Evolutionary conservation across 2,888 invertebrate genomes (phyloP).

Genomic region (Ochlodes sylvanus): DNA sequence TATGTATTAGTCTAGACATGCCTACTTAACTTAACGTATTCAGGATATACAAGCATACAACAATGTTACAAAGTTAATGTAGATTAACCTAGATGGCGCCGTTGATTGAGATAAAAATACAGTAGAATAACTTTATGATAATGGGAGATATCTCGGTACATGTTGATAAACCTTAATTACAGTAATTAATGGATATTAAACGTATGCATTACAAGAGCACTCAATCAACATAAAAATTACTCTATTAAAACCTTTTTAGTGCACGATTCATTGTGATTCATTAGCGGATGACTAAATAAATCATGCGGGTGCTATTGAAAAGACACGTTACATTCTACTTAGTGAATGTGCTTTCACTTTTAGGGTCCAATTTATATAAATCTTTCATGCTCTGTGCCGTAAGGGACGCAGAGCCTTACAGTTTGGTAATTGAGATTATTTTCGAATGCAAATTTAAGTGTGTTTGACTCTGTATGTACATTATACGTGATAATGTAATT

Average conservation of each 20-base stretch:
- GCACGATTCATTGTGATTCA: slow-evolving; percentile 29
- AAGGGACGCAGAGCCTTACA: neutral
- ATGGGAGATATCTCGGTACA: neutral
- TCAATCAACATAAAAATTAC: slow-evolving; percentile 22
- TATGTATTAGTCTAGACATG: no score
- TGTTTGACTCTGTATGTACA: slow-evolving; percentile 12
- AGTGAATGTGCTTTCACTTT: slow-evolving; percentile 43
- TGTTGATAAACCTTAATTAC: slow-evolving; percentile 12
- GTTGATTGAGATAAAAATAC: slow-evolving; percentile 8
- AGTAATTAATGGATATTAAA: slow-evolving; percentile 13
- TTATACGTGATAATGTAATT: slow-evolving; percentile 41
- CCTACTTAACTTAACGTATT: no score
- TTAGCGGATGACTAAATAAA: slow-evolving; percentile 38
- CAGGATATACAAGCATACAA: no score
- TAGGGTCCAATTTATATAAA: slow-evolving; percentile 35
- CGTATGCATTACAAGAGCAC: slow-evolving; percentile 16
- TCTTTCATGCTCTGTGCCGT: slow-evolving; percentile 11
- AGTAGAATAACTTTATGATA: slow-evolving; percentile 17
- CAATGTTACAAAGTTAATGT: neutral
- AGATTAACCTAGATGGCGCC: slow-evolving; percentile 7
- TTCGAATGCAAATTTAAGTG: slow-evolving; percentile 10
- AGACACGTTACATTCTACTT: slow-evolving; percentile 33
- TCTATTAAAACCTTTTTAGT: slow-evolving; percentile 26
- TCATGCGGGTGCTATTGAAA: slow-evolving; percentile 40
- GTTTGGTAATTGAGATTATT: slow-evolving; percentile 14